Base-by-base conservation (phyloP, 2,797 vertebrate genomes). In the Cygnus olor region DNA sequence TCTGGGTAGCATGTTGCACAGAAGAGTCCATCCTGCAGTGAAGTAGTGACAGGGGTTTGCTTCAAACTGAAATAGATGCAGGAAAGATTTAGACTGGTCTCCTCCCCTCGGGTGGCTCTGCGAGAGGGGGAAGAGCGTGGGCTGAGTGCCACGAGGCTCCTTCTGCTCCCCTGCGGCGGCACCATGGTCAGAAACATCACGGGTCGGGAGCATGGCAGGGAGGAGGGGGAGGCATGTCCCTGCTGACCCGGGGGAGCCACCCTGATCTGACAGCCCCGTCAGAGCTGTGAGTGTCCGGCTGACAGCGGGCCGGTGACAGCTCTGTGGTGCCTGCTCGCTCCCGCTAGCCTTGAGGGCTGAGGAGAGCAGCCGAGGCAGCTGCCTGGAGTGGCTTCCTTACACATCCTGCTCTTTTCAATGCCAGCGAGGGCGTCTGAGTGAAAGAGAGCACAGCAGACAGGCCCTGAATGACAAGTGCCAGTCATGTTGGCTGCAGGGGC, bases 381-480 rank as follows among this genome's bases (percentile, higher is more conserved):
- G 89, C 91, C 84, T 58, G 60, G 22, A 74, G 91, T 42, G 74
- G 14, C 78, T 90, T 91, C 85, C 80, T 85, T 90, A 73, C 95
- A 89, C 90, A 14, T 83, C n/a, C 79, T 89, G 91, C 73, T 90
- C 89, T 64, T 90, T 81, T 74, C 87, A 70, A 3, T 87, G 94
- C 88, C 95, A 90, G 72, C 1, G 15, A 74, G 82, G 61, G 77
- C 21, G 6, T 81, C 66, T 68, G 94, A 90, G 85, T 80, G 82
- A 90, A 69, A 93, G 65, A 73, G 51, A 94, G 73, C 51, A 5
- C 63, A 42, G 81, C 79, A 80, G 84, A 83, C 83, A 73, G 65
- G 68, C 61, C 5, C 61, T 89, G 94, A 97, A 30, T 83, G 91
- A 65, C 71, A 65, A 61, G 58, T 95, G 94, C 57, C 94, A 74